phyloP scores from a whole-genome alignment of 2,113 vertebrate species.

The Gopherus flavomarginatus region DNA sequence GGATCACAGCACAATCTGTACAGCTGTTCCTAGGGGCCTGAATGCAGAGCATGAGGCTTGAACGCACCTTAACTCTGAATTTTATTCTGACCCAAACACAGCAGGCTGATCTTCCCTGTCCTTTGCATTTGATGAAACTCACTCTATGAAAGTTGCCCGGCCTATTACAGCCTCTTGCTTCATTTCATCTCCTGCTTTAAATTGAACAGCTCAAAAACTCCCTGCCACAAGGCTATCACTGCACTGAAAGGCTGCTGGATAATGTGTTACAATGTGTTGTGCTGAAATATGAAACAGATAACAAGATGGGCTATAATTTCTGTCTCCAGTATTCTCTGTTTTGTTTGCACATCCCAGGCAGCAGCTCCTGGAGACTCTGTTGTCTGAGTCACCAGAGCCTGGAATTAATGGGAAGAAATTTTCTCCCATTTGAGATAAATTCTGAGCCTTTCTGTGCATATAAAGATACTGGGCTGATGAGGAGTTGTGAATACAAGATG shows the following conservation, averaged over 20 bases:
- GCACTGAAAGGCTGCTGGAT: slow-evolving; percentile 29
- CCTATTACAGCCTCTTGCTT: neutral
- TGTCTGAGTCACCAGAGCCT: slow-evolving; percentile 58
- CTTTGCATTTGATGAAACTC: neutral
- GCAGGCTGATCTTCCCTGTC: too few species aligned
- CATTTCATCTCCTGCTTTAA: slow-evolving; percentile 32
- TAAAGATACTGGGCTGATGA: slow-evolving; percentile 11
- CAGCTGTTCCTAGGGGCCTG: neutral
- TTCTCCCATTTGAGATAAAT: slow-evolving; percentile 66
- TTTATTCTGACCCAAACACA: too few species aligned
- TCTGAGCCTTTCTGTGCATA: slow-evolving; percentile 40
- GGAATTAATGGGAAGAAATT: slow-evolving; percentile 72
- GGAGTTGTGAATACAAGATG: slow-evolving; percentile 6
- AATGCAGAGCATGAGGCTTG: neutral
- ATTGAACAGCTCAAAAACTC: slow-evolving; percentile 26
- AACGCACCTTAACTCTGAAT: neutral
- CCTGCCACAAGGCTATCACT: neutral
- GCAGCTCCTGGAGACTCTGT: slow-evolving; percentile 49
- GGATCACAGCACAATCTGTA: neutral
- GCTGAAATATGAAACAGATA: slow-evolving; percentile 62
- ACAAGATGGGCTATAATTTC: slow-evolving; percentile 46
- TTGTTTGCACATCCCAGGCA: slow-evolving; percentile 45
- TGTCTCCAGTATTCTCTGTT: slow-evolving; percentile 28
- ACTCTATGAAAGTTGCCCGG: neutral
- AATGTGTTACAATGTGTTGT: slow-evolving; percentile 47